Evolutionary conservation across 2,888 invertebrate genomes (phyloP).

Genomic region (Phyllotreta striolata): DNA sequence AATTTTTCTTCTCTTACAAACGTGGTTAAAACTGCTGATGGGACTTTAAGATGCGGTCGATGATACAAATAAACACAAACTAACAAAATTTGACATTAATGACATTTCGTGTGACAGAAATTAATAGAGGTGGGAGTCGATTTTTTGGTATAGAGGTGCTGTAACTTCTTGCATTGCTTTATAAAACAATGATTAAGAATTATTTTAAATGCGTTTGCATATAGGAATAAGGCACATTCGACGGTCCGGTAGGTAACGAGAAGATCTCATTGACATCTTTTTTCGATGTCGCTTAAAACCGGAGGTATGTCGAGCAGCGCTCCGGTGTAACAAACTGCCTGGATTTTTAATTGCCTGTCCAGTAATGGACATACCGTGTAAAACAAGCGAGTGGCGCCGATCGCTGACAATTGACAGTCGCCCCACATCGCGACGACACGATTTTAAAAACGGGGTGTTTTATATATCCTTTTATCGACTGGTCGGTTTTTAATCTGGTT

Average conservation of each 20-base stretch:
- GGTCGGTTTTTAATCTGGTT: conserved; percentile 23
- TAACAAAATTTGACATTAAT: too few species aligned
- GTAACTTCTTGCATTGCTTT: too few species aligned
- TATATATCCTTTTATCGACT: not conserved
- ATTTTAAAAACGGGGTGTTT: conserved; percentile 41
- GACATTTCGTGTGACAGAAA: too few species aligned
- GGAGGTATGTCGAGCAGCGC: conserved; percentile 58
- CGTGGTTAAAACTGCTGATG: too few species aligned
- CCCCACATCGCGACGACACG: conserved; percentile 55
- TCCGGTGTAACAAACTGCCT: conserved; percentile 57
- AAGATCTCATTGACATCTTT: conserved; percentile 45
- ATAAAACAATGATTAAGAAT: too few species aligned
- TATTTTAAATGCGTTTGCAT: too few species aligned
- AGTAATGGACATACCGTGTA: conserved; percentile 63
- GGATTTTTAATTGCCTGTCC: conserved; percentile 63
- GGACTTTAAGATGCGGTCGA: too few species aligned
- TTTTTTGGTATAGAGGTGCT: too few species aligned
- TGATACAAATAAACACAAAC: too few species aligned
- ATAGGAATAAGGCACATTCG: conserved; percentile 38
- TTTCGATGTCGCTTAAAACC: conserved; percentile 58
- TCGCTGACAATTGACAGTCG: conserved; percentile 58
- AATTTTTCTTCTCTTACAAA: too few species aligned
- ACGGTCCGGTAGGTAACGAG: conserved; percentile 34
- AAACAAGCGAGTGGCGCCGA: conserved; percentile 61
- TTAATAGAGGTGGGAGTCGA: too few species aligned